Evolutionary conservation across 2,888 invertebrate genomes (phyloP), one percentile per base, ranked within the genome.

Genomic region (Digitonthophagus gazella): DNA sequence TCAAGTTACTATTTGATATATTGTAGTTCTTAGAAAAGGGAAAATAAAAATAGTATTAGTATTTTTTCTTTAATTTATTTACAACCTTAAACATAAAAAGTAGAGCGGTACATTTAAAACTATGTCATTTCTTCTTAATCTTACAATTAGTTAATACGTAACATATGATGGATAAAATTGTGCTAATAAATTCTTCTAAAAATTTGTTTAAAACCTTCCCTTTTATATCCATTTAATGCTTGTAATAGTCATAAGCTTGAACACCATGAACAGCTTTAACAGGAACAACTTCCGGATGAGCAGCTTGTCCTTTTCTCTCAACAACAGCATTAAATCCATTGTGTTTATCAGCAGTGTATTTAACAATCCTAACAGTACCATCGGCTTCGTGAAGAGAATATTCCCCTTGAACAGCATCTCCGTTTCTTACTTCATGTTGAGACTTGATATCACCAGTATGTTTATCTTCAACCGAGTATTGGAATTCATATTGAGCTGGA

Each of bases 311-410:
- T 2, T 78, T 75, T 66, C 76, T 76, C 56, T 76, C 73, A 2
- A 80, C 80, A n/a, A 78, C 77, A 14, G 80, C 80, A 67, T 79
- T 78, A 74, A 80, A 80, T 15, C 80, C 80, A 28, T 71, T 72
- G 61, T 80, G 76, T 22, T 76, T 75, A 69, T 76, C 79, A 15
- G 80, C 75, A 44, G 75, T 77, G 74, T 83, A 82, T 67, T 82
- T 78, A 15, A 82, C 82, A 4, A 79, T 75, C 8, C 82, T 76
- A 16, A 76, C 76, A 69, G 81, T 81, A 70, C 82, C 82, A 73
- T 82, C 83, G 55, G 82, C 78, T 72, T 82, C 81, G 28, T 79
- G 76, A n/a, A 82, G 68, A 22, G 77, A 76, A 76, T 82, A 82
- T 11, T 75, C 76, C 28, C 82, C 82, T 65, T 79, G 78, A 18